These are phyloP conservation scores for Elanus axillaris DNA, from an alignment of 2,113 vertebrate species.

Conservation along the genomic window DNA sequence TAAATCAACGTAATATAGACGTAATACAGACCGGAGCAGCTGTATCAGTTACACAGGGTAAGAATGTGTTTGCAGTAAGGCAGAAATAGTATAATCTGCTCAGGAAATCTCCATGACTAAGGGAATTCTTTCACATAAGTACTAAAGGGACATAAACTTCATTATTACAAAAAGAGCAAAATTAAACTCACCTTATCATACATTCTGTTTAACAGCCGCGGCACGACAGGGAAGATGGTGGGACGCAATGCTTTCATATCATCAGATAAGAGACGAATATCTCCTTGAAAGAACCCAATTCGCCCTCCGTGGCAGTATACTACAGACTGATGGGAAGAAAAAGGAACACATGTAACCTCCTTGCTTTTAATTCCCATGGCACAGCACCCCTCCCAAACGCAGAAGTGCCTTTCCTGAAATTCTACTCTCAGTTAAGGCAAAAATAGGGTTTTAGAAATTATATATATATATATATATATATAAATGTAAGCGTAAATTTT, in stretches of 20 bases:
- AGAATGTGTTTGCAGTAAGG: not conserved
- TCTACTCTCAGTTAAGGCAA: not conserved
- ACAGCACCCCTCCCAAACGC: not conserved
- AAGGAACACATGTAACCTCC: not conserved
- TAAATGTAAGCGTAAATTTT: not conserved
- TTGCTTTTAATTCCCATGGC: not conserved
- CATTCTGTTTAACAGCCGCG: conserved; percentile 95
- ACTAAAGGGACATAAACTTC: not conserved
- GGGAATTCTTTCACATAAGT: not conserved
- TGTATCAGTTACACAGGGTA: not conserved
- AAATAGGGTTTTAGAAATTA: not conserved
- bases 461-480: too few relatives aligned
- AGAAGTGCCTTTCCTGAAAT: not conserved
- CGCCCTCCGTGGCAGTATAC: conserved; percentile 95
- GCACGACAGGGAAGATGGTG: conserved; percentile 96
- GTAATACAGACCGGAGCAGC: not conserved
- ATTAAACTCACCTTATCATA: conserved; percentile 86
- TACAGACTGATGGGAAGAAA: conserved; percentile 78
- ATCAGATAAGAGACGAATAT: conserved; percentile 91
- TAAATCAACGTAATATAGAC: not conserved
- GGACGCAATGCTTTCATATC: conserved; percentile 93
- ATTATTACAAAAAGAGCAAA: not conserved
- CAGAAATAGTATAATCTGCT: not conserved
- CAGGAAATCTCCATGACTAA: not conserved
- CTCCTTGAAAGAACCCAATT: conserved; percentile 96